phyloP scores from a whole-genome alignment of 37 sponge, comb jelly and placozoan genomes.

The Hexactinellida sp. region DNA sequence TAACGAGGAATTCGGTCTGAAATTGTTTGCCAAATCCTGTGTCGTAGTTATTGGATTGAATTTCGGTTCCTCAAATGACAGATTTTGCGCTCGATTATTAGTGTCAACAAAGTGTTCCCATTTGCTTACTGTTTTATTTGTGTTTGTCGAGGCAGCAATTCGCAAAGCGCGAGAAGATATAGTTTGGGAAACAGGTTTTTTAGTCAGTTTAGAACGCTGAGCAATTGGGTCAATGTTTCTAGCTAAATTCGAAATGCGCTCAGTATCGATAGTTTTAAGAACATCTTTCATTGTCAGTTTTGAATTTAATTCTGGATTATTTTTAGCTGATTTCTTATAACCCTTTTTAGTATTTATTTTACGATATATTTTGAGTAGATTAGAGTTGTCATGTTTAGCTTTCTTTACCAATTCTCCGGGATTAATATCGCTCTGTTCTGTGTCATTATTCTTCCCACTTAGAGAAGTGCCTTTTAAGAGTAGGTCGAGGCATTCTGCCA shows the following conservation, averaged over 20 bases:
- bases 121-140: neutral
- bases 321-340: neutral
- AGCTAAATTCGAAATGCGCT: neutral
- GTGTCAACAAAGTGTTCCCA: neutral
- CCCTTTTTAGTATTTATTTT: neutral
- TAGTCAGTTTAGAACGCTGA: neutral
- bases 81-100: neutral
- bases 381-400: neutral
- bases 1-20: neutral
- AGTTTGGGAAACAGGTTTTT: neutral
- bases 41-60: neutral
- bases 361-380: slow-evolving; percentile 13
- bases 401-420: neutral
- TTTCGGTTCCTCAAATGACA: neutral
- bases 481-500: neutral
- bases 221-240: neutral
- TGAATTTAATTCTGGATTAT: neutral
- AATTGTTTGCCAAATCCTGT: neutral
- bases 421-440: neutral
- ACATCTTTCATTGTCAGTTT: slow-evolving; percentile 3
- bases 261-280: neutral
- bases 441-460: neutral
- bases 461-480: neutral
- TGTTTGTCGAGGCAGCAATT: neutral
- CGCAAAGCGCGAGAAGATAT: neutral